Evolutionary conservation across 2,113 vertebrate species (phyloP).

Genomic region (Tyrannus savana): DNA sequence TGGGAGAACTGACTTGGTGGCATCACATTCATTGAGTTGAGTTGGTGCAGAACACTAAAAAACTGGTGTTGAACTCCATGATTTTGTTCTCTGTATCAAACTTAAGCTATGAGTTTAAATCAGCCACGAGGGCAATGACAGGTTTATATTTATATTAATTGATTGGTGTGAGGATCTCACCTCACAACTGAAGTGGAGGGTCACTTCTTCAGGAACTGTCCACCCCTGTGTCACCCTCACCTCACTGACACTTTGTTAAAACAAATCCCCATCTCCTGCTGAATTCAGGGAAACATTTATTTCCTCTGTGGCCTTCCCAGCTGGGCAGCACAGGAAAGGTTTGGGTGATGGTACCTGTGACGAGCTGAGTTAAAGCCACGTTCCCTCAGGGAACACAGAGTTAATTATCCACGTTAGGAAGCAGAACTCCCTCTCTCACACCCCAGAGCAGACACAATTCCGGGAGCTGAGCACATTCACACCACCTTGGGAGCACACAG

Average conservation of each 20-base stretch:
- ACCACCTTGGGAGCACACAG: background rate
- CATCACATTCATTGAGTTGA: background rate
- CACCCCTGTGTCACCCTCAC: background rate
- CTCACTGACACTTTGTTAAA: background rate
- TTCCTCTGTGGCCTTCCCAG: background rate
- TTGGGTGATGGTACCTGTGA: background rate
- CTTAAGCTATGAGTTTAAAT: background rate
- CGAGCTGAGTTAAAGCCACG: background rate
- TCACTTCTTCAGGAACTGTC: background rate
- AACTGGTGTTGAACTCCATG: background rate
- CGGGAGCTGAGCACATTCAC: background rate
- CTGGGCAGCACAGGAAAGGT: fast-evolving
- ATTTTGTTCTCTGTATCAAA: background rate
- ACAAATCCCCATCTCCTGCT: background rate
- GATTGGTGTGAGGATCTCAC: background rate
- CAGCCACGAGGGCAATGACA: background rate
- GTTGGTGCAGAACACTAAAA: background rate
- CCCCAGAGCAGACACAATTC: fast-evolving
- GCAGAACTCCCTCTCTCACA: background rate
- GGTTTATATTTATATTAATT: background rate
- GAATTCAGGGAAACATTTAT: background rate
- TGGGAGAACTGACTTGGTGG: background rate
- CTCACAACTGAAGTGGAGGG: background rate
- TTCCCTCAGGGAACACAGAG: background rate
- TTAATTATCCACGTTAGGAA: background rate